Evolutionary conservation across 2,113 vertebrate species (phyloP).

Genomic region (Acrocephalus kingi): DNA sequence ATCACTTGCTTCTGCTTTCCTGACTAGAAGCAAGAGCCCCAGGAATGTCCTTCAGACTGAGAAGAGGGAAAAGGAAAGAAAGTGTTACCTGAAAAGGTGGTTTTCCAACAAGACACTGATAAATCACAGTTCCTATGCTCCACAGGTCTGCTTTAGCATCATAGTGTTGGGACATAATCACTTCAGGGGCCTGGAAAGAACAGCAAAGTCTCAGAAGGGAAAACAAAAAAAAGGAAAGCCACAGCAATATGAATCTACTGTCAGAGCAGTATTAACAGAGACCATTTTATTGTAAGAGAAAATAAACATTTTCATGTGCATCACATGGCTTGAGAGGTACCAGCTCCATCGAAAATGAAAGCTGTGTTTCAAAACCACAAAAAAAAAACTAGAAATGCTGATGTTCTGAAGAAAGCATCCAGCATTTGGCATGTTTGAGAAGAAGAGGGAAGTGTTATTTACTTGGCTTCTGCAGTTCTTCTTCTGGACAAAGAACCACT

Average conservation of each 20-base stretch:
- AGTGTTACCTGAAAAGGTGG: slow-evolving; percentile 93
- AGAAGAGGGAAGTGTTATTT: neutral
- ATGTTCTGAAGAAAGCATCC: neutral
- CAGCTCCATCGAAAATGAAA: neutral
- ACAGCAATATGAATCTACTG: neutral
- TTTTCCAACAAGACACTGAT: slow-evolving; percentile 96
- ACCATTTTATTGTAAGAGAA: neutral
- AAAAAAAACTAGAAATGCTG: neutral
- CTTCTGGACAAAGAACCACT: neutral
- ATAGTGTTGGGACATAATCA: slow-evolving; percentile 99
- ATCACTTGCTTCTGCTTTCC: neutral
- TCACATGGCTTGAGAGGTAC: neutral
- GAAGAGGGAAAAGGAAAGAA: neutral
- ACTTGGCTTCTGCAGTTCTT: neutral
- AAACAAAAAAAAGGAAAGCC: neutral
- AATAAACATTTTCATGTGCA: neutral
- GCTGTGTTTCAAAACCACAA: neutral
- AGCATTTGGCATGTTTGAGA: neutral
- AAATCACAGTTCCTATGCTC: slow-evolving; percentile 97
- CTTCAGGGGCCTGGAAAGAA: slow-evolving; percentile 88
- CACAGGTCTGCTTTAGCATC: slow-evolving; percentile 96
- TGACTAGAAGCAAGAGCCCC: neutral
- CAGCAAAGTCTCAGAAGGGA: neutral
- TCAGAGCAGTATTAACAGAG: neutral
- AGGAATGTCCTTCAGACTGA: neutral